Conservation (phyloP, 2,113 vertebrate species). For the Sebastes schlegelii region DNA sequence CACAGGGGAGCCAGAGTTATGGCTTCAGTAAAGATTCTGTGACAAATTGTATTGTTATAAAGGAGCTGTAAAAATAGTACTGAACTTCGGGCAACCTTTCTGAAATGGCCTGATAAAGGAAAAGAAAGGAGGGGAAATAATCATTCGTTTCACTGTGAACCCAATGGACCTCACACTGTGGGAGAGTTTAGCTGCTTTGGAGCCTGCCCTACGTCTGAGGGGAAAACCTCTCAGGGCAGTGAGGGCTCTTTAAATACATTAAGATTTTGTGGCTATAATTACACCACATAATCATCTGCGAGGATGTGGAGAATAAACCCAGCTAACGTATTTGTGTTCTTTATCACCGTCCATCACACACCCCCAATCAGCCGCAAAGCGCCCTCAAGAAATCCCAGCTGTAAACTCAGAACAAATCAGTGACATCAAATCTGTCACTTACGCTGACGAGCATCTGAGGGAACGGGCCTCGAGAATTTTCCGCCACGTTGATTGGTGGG, state of each 20-base stretch:
- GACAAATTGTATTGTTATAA: constrained; percentile 65
- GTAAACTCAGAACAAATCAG: constrained; percentile 57
- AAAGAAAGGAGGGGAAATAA: constrained; percentile 55
- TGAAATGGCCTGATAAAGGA: constrained; percentile 54
- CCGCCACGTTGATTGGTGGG: constrained; percentile 96
- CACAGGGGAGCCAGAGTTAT: constrained; percentile 24
- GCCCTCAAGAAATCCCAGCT: constrained; percentile 57
- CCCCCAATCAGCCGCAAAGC: constrained; percentile 56
- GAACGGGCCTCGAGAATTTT: constrained; percentile 96
- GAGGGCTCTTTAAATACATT: constrained; percentile 57
- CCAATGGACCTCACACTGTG: constrained; percentile 25
- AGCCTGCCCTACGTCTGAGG: constrained; percentile 32
- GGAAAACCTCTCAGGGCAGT: constrained; percentile 54
- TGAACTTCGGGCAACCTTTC: constrained; percentile 59
- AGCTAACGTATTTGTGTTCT: constrained; percentile 63
- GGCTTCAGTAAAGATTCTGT: constrained; percentile 51
- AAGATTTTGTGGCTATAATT: constrained; percentile 62
- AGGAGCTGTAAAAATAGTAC: constrained; percentile 43
- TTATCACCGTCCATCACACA: constrained; percentile 50
- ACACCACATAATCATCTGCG: constrained; percentile 66
- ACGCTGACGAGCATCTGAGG: constrained; percentile 97
- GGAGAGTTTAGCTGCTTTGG: constrained; percentile 40
- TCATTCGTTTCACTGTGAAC: constrained; percentile 47
- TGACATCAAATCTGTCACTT: constrained; percentile 77
- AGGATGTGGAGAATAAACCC: constrained; percentile 57